These are phyloP conservation scores for Nemoura dubitans DNA, from an alignment of 2,888 invertebrate genomes.

Conservation along the genomic window DNA sequence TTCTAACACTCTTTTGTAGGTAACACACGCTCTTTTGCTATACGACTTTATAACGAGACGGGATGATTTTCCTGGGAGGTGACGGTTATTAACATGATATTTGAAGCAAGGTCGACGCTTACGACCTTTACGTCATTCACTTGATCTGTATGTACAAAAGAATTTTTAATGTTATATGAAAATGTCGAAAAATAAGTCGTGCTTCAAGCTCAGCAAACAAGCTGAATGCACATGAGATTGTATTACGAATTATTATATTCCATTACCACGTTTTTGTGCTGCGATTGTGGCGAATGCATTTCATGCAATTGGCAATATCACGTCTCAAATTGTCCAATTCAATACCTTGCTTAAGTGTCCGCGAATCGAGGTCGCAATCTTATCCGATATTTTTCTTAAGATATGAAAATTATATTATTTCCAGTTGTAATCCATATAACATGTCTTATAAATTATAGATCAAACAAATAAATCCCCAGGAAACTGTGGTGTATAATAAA, in stretches of 20 bases:
- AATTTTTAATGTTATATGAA: background rate
- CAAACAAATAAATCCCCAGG: background rate
- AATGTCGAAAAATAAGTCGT: background rate
- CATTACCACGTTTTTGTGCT: background rate
- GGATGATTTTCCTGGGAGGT: background rate
- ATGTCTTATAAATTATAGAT: background rate
- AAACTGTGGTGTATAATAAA: background rate
- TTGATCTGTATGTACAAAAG: background rate
- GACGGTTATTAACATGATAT: background rate
- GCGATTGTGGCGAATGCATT: background rate
- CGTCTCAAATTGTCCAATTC: background rate
- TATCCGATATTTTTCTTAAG: background rate
- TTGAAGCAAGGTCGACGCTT: background rate
- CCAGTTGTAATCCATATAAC: background rate
- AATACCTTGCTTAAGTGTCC: background rate
- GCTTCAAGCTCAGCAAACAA: background rate
- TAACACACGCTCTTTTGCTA: background rate
- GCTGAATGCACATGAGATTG: background rate
- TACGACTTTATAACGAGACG: background rate
- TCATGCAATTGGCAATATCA: background rate
- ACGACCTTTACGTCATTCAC: background rate
- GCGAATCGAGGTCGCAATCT: background rate
- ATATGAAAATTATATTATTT: background rate
- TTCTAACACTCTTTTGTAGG: conserved; percentile 20
- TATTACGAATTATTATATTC: background rate